A percentile compares a stretch with the other conserved stretches of the same genome.
These are phyloP conservation scores for Seriola dumerili DNA, from an alignment of 2,113 vertebrate genomes.

Conservation along the genomic window DNA sequence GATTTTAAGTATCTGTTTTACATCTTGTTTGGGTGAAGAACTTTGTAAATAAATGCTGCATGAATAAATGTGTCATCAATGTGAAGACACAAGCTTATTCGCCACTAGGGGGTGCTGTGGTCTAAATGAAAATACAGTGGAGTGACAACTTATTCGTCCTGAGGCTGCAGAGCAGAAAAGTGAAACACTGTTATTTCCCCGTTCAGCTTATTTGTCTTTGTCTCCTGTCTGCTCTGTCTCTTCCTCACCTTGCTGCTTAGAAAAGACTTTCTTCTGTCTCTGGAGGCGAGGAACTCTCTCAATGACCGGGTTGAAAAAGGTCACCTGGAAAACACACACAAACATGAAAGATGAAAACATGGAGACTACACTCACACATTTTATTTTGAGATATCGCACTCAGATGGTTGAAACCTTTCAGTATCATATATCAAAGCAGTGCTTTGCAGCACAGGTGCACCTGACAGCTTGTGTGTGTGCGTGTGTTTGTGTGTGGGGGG, in stretches of 20 bases:
- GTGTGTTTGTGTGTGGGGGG: conserved; percentile 29
- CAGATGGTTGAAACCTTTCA: conserved; percentile 27
- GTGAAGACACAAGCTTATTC: not conserved
- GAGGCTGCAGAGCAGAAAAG: not conserved
- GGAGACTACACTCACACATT: conserved; percentile 15
- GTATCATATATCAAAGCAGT: conserved; percentile 52
- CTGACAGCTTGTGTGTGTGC: conserved; percentile 42
- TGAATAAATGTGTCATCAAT: not conserved
- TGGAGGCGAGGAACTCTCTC: conserved; percentile 90
- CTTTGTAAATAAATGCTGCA: not conserved
- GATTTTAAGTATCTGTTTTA: not conserved
- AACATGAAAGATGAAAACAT: conserved; percentile 2
- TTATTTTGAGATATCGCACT: conserved; percentile 15
- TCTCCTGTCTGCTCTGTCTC: not conserved
- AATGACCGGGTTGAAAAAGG: conserved; percentile 92
- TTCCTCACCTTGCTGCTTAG: conserved; percentile 91
- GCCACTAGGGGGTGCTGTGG: conserved; percentile 67
- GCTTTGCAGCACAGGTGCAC: conserved; percentile 44
- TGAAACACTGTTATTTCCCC: not conserved
- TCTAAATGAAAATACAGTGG: not conserved
- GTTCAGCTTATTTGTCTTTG: not conserved
- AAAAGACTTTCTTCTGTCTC: conserved; percentile 93
- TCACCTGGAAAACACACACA: conserved; percentile 84
- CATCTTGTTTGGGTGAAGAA: not conserved
- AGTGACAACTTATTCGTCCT: not conserved